A percentile compares a stretch with the other conserved stretches of the same genome.
phyloP scores from a whole-genome alignment of 2,113 vertebrate genomes.

The Sorex fumeus region DNA sequence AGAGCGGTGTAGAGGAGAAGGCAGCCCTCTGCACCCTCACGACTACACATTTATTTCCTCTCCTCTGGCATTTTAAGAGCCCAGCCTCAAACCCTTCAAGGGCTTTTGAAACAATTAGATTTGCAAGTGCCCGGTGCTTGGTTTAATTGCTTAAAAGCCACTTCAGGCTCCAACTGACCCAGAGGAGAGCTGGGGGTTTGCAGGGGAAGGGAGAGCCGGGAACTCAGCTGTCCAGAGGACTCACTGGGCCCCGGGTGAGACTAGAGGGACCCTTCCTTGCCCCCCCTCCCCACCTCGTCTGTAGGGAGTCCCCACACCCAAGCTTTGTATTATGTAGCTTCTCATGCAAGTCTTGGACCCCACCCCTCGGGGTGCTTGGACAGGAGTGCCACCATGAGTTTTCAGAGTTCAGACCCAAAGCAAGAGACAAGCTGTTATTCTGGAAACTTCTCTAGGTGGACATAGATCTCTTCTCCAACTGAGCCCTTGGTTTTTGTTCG shows the following conservation, averaged over 20 bases:
- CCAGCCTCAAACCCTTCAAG: conserved; percentile 75
- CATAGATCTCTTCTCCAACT: background rate
- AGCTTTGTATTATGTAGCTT: background rate
- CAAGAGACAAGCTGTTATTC: background rate
- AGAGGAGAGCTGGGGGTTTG: conserved; percentile 32
- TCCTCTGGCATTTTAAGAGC: conserved; percentile 73
- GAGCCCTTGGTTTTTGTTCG: background rate
- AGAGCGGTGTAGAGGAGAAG: background rate
- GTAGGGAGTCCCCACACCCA: background rate
- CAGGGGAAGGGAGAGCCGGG: background rate
- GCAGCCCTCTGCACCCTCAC: background rate
- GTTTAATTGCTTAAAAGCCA: conserved; percentile 83
- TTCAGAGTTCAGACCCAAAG: background rate
- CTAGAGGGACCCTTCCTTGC: background rate
- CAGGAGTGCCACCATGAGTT: background rate
- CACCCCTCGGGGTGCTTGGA: background rate
- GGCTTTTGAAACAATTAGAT: conserved; percentile 82
- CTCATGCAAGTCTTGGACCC: background rate
- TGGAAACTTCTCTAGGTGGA: background rate
- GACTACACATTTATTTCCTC: conserved; percentile 43
- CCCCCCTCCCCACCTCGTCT: background rate
- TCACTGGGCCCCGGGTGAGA: background rate
- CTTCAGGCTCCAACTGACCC: conserved; percentile 76
- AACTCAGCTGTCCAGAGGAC: background rate
- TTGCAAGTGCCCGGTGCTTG: conserved; percentile 71